These are phyloP conservation scores for Thamnaconus septentrionalis DNA, from an alignment of 2,113 vertebrate species.

Conservation along the genomic window DNA sequence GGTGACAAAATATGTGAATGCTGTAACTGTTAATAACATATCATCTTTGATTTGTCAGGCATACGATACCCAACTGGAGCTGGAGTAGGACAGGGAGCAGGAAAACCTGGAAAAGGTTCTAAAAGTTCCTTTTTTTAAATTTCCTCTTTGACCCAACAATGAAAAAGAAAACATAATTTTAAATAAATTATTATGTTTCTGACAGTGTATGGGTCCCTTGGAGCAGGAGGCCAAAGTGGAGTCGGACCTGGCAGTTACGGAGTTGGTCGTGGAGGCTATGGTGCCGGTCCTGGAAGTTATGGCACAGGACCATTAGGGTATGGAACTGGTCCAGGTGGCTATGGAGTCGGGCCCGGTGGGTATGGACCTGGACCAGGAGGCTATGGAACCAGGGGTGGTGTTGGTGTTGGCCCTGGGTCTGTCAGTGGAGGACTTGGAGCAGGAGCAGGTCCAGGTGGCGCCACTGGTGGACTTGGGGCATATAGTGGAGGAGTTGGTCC, in stretches of 20 bases:
- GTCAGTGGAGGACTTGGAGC: conserved; percentile 23
- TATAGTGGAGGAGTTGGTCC: conserved; percentile 45
- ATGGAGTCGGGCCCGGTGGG: conserved; percentile 37
- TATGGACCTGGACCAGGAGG: conserved; percentile 51
- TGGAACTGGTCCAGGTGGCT: conserved; percentile 39
- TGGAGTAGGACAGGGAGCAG: conserved; percentile 59
- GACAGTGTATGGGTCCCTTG: conserved; percentile 60
- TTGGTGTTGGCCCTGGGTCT: conserved; percentile 36
- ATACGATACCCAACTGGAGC: conserved; percentile 69
- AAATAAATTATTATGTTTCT: conserved; percentile 14
- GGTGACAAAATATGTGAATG: too few species aligned
- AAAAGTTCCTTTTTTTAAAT: not conserved
- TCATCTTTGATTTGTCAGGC: conserved; percentile 45
- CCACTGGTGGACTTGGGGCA: conserved; percentile 33
- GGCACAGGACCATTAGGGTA: conserved; percentile 41
- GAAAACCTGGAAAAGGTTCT: conserved; percentile 71
- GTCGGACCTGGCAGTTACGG: conserved; percentile 50
- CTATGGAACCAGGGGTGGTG: conserved; percentile 42
- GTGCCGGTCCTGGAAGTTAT: conserved; percentile 47
- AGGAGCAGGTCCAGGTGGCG: conserved; percentile 40
- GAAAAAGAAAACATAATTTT: not conserved
- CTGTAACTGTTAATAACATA: too few species aligned
- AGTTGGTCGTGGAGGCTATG: conserved; percentile 36
- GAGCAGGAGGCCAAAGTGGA: conserved; percentile 41
- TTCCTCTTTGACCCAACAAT: not conserved